A percentile compares a stretch with the other conserved stretches of the same genome.
Evolutionary conservation across 2,113 vertebrate species (phyloP).

Genomic region (Aepyceros melampus): DNA sequence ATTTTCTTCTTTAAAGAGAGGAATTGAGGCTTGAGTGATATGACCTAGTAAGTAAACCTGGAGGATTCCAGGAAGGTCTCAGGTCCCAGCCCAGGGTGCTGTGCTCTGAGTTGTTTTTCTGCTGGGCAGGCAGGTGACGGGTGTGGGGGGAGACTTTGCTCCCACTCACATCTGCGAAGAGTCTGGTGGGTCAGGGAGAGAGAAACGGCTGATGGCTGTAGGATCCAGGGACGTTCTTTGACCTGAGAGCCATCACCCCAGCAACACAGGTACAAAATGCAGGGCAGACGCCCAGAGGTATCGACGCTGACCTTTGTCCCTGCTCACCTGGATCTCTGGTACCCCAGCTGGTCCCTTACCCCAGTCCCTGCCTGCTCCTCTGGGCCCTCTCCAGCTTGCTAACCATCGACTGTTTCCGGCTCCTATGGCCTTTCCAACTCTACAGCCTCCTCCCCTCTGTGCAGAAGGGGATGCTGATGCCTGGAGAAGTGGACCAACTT

Average conservation of each 20-base stretch:
- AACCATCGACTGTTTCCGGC: accelerated
- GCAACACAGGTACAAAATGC: not conserved
- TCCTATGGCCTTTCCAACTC: not conserved
- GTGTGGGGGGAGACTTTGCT: not conserved
- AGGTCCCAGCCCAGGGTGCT: not conserved
- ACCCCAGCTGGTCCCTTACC: not conserved
- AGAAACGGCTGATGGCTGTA: not conserved
- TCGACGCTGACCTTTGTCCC: accelerated
- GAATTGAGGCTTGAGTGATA: not conserved
- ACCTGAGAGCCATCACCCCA: not conserved
- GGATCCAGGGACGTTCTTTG: not conserved
- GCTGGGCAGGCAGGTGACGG: not conserved
- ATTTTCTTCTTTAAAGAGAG: not conserved
- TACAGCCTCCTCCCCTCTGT: not conserved
- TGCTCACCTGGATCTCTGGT: not conserved
- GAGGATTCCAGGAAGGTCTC: not conserved
- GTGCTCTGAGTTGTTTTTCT: not conserved
- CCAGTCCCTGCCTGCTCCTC: not conserved
- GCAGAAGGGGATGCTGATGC: not conserved
- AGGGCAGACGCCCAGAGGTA: not conserved
- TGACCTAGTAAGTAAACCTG: not conserved
- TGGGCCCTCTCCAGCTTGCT: not conserved
- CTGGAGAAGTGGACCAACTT: accelerated
- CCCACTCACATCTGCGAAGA: not conserved
- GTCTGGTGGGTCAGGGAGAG: not conserved